Percentiles rank a stretch among this genome's conserved stretches.
Evolutionary conservation across 2,888 invertebrate species (phyloP).

Genomic region (Drosophila monieri): DNA sequence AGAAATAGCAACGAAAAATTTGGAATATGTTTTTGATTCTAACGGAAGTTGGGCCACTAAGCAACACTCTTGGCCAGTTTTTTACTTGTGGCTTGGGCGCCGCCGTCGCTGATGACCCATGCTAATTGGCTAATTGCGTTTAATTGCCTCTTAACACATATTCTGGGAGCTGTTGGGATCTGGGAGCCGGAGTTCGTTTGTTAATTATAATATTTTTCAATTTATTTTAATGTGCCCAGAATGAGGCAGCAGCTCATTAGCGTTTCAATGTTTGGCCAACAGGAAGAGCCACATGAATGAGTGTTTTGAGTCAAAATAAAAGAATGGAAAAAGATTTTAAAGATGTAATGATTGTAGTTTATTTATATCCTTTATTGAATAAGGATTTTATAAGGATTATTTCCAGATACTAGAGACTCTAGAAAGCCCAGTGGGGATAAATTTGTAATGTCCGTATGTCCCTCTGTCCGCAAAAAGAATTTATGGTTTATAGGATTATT

Average conservation of each 20-base stretch:
- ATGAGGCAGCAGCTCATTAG: slow-evolving; percentile 53
- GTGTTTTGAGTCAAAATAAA: neutral
- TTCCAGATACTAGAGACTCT: no score
- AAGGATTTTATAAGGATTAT: no score
- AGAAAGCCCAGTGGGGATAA: no score
- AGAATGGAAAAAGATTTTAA: slow-evolving; percentile 22
- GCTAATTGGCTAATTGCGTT: slow-evolving; percentile 78
- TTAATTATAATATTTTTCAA: slow-evolving; percentile 58
- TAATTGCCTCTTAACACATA: slow-evolving; percentile 73
- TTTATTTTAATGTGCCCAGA: slow-evolving; percentile 51
- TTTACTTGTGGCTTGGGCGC: slow-evolving; percentile 28
- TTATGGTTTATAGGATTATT: no score
- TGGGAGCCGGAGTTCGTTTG: slow-evolving; percentile 44
- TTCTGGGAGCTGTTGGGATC: slow-evolving; percentile 16
- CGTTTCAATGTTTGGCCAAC: slow-evolving; percentile 15
- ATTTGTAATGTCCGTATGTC: no score
- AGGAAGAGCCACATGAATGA: slow-evolving; percentile 2
- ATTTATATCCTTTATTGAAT: no score
- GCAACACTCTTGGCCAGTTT: slow-evolving; percentile 48
- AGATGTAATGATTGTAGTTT: neutral
- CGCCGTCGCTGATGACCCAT: slow-evolving; percentile 66
- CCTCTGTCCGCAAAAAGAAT: no score
- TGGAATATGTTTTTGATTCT: slow-evolving; percentile 61
- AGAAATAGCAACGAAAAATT: slow-evolving; percentile 32
- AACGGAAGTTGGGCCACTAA: slow-evolving; percentile 66